phyloP scores from a whole-genome alignment of 2,113 vertebrate genomes.

The Hyperoodon ampullatus region DNA sequence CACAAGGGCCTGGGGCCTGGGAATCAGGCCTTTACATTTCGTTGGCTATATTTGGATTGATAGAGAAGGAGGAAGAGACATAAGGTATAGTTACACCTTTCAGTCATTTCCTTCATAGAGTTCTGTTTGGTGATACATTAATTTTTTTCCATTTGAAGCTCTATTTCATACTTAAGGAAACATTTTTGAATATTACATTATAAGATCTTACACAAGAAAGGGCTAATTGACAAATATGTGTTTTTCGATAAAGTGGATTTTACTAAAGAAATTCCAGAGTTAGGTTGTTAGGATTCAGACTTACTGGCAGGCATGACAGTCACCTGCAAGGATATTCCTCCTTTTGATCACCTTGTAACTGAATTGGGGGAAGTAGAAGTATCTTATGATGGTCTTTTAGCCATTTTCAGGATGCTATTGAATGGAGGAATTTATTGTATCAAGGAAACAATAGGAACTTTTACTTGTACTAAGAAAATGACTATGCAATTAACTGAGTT shows the following conservation, averaged over 20 bases:
- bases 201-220: conserved; percentile 51
- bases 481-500: conserved; percentile 76
- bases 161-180: background rate
- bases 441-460: conserved; percentile 70
- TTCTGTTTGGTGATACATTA: conserved; percentile 32
- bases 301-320: background rate
- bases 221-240: background rate
- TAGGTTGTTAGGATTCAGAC: background rate
- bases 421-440: conserved; percentile 55
- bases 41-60: conserved; percentile 69
- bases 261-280: background rate
- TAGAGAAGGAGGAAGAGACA: conserved; percentile 31
- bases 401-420: conserved; percentile 69
- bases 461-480: conserved; percentile 68
- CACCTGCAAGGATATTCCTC: background rate
- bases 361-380: background rate
- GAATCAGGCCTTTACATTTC: conserved; percentile 55
- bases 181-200: background rate
- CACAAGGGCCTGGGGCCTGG: conserved; percentile 38
- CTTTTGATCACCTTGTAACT: conserved; percentile 38
- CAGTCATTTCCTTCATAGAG: conserved; percentile 37
- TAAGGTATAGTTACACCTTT: conserved; percentile 24
- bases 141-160: background rate
- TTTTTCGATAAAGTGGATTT: background rate
- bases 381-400: conserved; percentile 23